Evolutionary conservation across 2,113 vertebrate species (phyloP).

Genomic region (Erythrocebus patas): DNA sequence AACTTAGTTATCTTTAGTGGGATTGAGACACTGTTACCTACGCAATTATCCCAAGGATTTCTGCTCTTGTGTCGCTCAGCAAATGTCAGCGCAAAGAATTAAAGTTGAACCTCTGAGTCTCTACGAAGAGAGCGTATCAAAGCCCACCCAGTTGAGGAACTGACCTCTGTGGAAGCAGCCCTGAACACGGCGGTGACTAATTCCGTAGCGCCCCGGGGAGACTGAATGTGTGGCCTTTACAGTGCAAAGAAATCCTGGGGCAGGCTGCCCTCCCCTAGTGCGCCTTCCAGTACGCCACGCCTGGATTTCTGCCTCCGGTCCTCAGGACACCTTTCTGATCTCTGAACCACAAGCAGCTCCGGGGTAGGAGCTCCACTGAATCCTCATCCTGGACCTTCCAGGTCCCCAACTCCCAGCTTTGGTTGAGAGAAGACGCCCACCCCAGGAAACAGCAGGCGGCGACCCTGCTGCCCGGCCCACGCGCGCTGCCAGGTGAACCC

Average conservation of each 20-base stretch:
- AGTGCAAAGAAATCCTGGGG: neutral
- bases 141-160: neutral
- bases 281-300: neutral
- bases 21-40: neutral
- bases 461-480: accelerated
- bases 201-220: neutral
- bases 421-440: neutral
- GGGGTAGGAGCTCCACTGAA: neutral
- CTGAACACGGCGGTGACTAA: neutral
- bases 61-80: neutral
- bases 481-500: neutral
- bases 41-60: neutral
- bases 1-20: neutral
- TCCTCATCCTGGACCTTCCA: neutral
- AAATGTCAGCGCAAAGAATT: neutral
- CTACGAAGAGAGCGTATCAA: neutral
- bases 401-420: neutral
- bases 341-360: neutral
- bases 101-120: neutral
- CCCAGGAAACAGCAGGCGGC: neutral
- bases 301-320: neutral
- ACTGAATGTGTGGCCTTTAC: neutral
- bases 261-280: neutral
- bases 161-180: neutral
- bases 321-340: neutral